phyloP scores from a whole-genome alignment of 1,140 invertebrate genomes.

The Parasteatoda tepidariorum region DNA sequence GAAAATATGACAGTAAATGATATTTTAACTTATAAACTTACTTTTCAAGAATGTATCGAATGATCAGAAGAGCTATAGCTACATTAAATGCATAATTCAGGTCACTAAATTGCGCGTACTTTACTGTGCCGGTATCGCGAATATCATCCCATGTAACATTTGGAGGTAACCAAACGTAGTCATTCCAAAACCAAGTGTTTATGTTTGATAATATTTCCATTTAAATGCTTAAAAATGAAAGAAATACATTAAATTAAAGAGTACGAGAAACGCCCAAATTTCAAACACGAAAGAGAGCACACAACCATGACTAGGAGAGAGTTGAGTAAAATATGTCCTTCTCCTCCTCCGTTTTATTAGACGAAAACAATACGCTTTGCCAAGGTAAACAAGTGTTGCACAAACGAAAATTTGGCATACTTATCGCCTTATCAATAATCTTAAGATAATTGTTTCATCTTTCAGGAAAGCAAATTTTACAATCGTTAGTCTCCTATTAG shows the following conservation, averaged over 20 bases:
- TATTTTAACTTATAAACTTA: too few relatives aligned
- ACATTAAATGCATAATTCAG: constrained; percentile 84
- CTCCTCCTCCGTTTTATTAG: neutral
- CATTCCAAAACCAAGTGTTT: constrained; percentile 79
- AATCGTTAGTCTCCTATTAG: too few relatives aligned
- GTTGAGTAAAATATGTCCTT: constrained; percentile 24
- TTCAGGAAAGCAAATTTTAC: too few relatives aligned
- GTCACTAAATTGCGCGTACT: constrained; percentile 85
- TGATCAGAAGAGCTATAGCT: constrained; percentile 79
- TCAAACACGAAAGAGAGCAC: constrained; percentile 30
- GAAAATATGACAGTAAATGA: too few relatives aligned
- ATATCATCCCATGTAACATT: constrained; percentile 91
- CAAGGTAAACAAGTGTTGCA: neutral
- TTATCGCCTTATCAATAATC: too few relatives aligned
- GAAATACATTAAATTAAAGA: constrained; percentile 40
- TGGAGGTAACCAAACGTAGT: constrained; percentile 87
- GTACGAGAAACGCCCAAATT: constrained; percentile 51
- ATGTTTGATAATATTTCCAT: constrained; percentile 45
- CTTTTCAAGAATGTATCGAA: constrained; percentile 85
- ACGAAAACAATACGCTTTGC: neutral
- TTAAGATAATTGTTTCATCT: too few relatives aligned
- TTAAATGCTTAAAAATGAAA: constrained; percentile 38
- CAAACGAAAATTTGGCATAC: too few relatives aligned
- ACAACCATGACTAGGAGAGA: constrained; percentile 51
- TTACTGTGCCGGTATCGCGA: constrained; percentile 79